Percentiles rank a stretch among this genome's conserved stretches.
phyloP scores from a whole-genome alignment of 2,113 vertebrate species.

The Gadus chalcogrammus region DNA sequence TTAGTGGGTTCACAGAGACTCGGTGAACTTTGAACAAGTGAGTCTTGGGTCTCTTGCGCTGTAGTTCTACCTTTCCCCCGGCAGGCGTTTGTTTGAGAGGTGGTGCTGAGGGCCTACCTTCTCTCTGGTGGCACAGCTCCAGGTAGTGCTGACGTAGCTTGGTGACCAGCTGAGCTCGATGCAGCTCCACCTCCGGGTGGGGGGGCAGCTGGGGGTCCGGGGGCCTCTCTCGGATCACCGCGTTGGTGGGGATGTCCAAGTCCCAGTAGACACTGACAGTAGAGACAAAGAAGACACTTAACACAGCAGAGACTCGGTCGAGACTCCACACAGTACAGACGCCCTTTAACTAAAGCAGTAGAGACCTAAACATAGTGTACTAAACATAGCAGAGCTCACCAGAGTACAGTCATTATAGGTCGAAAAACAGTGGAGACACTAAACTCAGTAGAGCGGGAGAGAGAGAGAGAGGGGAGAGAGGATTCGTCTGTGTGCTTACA shows the following conservation, averaged over 20 bases:
- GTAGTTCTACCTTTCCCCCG: constrained; percentile 49
- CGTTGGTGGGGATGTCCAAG: constrained; percentile 92
- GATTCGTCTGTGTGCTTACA: constrained; percentile 73
- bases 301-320: not conserved
- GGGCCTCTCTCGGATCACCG: constrained; percentile 84
- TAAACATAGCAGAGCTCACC: too few relatives aligned
- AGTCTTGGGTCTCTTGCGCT: not conserved
- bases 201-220: constrained; percentile 79
- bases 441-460: not conserved
- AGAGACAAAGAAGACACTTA: constrained; percentile 9
- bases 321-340: not conserved
- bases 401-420: not conserved
- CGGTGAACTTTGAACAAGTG: too few relatives aligned
- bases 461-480: not conserved
- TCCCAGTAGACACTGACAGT: constrained; percentile 89
- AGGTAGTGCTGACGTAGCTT: constrained; percentile 95
- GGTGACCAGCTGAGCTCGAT: constrained; percentile 89
- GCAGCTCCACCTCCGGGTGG: constrained; percentile 93
- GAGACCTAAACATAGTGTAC: not conserved
- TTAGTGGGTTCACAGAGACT: too few relatives aligned
- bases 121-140: constrained; percentile 92
- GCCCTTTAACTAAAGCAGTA: not conserved
- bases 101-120: constrained; percentile 63
- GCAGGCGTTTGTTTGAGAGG: not conserved
- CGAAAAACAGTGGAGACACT: not conserved